phyloP scores from a whole-genome alignment of 2,113 vertebrate genomes.

The Sapayoa aenigma region DNA sequence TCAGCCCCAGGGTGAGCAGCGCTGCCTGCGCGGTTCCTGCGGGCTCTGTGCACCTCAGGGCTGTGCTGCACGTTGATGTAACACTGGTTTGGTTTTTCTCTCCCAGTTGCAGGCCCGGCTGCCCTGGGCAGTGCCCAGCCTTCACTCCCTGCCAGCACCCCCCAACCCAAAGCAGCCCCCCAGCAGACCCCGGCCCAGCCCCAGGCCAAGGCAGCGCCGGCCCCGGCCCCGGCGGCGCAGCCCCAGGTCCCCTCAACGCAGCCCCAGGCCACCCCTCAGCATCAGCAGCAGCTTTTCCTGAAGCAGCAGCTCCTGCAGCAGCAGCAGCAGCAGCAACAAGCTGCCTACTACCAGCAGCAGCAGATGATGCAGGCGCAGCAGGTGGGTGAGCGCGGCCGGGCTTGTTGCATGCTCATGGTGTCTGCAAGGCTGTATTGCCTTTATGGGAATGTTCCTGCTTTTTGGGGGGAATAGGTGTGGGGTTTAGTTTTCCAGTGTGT shows the following conservation, averaged over 20 bases:
- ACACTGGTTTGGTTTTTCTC: accelerated
- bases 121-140: conserved; percentile 59
- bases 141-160: conserved; percentile 50
- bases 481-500: neutral
- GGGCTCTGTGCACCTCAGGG: accelerated
- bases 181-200: conserved; percentile 71
- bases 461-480: neutral
- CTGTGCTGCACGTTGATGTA: neutral
- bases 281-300: conserved; percentile 87
- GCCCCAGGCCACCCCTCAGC: conserved; percentile 83
- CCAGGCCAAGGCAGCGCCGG: conserved; percentile 44
- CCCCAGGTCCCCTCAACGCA: conserved; percentile 58
- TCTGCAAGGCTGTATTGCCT: neutral
- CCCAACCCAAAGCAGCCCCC: conserved; percentile 75
- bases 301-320: conserved; percentile 79
- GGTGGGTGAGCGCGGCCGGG: conserved; percentile 53
- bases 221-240: conserved; percentile 42
- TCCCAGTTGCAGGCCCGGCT: conserved; percentile 45
- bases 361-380: conserved; percentile 81
- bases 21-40: accelerated
- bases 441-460: neutral
- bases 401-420: neutral
- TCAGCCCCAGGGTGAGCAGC: conserved; percentile 47
- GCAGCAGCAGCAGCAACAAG: conserved; percentile 49
- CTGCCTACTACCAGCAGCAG: conserved; percentile 68